These are phyloP conservation scores for Spinus olivaceus DNA, from an alignment of 2,797 vertebrate genomes.

Conservation along the genomic window DNA sequence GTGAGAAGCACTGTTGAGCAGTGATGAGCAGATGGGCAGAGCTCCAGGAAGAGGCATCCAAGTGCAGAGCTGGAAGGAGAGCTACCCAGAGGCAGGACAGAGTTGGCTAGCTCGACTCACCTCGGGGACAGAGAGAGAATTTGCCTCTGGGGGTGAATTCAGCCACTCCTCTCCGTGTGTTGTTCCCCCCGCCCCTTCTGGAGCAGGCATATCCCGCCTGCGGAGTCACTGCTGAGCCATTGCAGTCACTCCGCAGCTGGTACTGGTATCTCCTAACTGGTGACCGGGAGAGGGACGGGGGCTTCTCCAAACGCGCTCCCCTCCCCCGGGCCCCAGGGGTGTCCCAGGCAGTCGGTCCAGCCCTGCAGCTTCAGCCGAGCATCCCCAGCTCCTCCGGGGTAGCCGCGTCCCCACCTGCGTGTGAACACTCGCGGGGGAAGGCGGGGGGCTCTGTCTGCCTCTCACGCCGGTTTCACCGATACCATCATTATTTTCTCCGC, in stretches of 20 bases:
- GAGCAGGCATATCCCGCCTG: background rate
- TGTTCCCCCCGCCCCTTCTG: background rate
- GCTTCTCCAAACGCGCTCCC: background rate
- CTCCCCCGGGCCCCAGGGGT: accelerated
- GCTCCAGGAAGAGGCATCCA: background rate
- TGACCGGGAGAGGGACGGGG: accelerated
- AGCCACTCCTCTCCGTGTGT: background rate
- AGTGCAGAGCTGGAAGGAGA: background rate
- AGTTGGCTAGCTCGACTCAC: background rate
- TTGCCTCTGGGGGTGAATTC: background rate
- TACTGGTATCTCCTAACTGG: accelerated
- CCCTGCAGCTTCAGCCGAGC: background rate
- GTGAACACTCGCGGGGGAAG: background rate
- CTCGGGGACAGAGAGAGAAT: background rate
- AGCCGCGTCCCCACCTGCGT: background rate
- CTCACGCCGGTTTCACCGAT: slow-evolving; percentile 1
- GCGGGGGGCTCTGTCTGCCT: background rate
- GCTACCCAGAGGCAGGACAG: accelerated
- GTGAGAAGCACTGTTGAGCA: background rate
- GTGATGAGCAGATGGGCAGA: background rate
- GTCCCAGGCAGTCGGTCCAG: background rate
- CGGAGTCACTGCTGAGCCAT: background rate
- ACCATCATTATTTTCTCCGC: background rate
- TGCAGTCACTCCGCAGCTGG: accelerated
- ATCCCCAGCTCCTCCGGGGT: background rate